Evolutionary conservation across 2,113 vertebrate species (phyloP).

Genomic region (Cygnus buccinator): DNA sequence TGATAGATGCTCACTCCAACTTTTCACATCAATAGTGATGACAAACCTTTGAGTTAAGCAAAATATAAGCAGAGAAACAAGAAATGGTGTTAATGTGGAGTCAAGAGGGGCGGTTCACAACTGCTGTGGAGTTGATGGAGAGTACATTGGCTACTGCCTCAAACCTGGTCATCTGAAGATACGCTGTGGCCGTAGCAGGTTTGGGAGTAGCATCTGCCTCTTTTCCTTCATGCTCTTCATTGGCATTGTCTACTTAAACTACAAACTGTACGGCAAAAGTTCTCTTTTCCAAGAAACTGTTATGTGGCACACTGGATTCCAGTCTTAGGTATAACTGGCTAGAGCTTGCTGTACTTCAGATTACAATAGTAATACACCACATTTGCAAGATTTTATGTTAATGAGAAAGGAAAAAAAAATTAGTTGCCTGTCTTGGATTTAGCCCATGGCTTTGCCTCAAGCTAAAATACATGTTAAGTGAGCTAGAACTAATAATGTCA

Average conservation of each 20-base stretch:
- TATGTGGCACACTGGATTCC: background rate
- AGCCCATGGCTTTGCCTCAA: conserved; percentile 50
- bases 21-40: background rate
- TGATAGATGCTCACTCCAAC: background rate
- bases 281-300: background rate
- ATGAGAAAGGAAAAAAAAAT: background rate
- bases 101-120: background rate
- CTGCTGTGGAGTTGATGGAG: background rate
- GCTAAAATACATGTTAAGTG: conserved; percentile 19
- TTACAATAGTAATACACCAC: background rate
- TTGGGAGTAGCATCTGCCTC: background rate
- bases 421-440: background rate
- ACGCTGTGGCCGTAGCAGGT: background rate
- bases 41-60: background rate
- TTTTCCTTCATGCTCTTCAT: background rate
- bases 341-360: background rate
- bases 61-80: background rate
- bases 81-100: background rate
- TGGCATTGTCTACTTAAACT: background rate
- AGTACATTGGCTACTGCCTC: background rate
- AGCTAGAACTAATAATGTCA: conserved; percentile 55
- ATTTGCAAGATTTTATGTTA: conserved; percentile 2
- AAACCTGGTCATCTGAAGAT: background rate
- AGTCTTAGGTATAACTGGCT: background rate
- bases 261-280: background rate